Evolutionary conservation across 1,140 invertebrate genomes (phyloP).

Genomic region (Bombus terrestris): DNA sequence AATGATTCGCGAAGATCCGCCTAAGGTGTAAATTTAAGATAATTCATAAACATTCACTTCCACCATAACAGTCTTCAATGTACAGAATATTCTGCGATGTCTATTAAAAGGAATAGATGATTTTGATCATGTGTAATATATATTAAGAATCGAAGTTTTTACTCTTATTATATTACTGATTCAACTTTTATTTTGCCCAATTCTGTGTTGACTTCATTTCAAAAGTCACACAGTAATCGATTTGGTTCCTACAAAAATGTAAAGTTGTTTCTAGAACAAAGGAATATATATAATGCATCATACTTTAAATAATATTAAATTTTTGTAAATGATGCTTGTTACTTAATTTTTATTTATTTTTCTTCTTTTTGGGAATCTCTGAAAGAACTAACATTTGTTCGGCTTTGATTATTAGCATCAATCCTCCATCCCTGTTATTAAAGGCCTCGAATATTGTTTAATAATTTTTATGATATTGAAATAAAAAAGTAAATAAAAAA

Average conservation of each 20-base stretch:
- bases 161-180: neutral
- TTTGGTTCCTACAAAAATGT: conserved; percentile 18
- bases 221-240: conserved; percentile 15
- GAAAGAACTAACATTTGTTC: neutral
- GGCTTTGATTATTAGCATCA: conserved; percentile 4
- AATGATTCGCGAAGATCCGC: conserved; percentile 81
- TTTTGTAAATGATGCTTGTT: conserved; percentile 30
- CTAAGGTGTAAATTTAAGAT: conserved; percentile 75
- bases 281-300: conserved; percentile 23
- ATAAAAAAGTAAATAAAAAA: conserved; percentile 12
- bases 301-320: conserved; percentile 38
- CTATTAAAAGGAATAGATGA: conserved; percentile 30
- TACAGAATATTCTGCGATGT: conserved; percentile 40
- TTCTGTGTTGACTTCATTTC: conserved; percentile 3
- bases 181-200: neutral
- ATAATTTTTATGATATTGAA: conserved; percentile 10
- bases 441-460: conserved; percentile 16
- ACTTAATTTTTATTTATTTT: conserved; percentile 17
- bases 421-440: conserved; percentile 4
- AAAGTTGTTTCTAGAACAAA: conserved; percentile 17
- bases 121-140: conserved; percentile 36
- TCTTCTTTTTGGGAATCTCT: neutral
- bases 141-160: conserved; percentile 19
- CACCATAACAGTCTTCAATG: conserved; percentile 55
- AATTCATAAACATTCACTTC: conserved; percentile 40